Base-by-base conservation (phyloP, 2,888 invertebrate genomes). In the Pterostichus niger region DNA sequence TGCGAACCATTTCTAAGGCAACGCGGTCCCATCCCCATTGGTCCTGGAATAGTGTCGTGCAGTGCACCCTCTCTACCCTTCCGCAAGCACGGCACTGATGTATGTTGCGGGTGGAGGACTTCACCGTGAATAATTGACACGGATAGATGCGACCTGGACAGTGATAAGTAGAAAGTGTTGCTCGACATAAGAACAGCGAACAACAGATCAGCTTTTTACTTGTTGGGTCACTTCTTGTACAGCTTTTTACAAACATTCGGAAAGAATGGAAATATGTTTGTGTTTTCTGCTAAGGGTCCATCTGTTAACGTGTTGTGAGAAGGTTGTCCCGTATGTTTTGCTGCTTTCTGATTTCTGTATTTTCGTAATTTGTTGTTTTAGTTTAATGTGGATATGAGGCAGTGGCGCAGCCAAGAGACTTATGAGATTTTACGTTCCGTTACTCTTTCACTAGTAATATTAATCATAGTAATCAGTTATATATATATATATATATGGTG, bases 111-210 rank as follows among this genome's bases (percentile, higher is more conserved):
- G 40, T 4, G 40, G 35, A 15, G 13, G 40, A 68, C 13, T 35
- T 4, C n/a, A 6, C 17, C 11, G 68, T 68, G 68, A 68, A 40
- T 68, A 40, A 68, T 40, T 68, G 68, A 68, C 68, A 15, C 44
- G 35, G 64, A 68, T 68, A 68, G n/a, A 68, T 68, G 68, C 33
- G 31, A 40, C 44, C 35, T 4, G 68, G 68, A 68, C 68, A 68
- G 35, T 68, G 68, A 68, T 68, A 68, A 68, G 68, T 68, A 68
- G 68, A 13, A 68, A 68, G 68, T 68, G 68, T 68, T 68, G 40
- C 64, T 68, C 33, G 13, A 33, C 64, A 35, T 40, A 68, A 68
- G 64, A 68, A 35, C 64, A 13, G 6, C 11, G 35, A 24, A 68
- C 64, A 64, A 64, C 64, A 68, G 35, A 68, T 68, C 35, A 35